phyloP scores from a whole-genome alignment of 2,113 vertebrate genomes.

The Phoxinus phoxinus region DNA sequence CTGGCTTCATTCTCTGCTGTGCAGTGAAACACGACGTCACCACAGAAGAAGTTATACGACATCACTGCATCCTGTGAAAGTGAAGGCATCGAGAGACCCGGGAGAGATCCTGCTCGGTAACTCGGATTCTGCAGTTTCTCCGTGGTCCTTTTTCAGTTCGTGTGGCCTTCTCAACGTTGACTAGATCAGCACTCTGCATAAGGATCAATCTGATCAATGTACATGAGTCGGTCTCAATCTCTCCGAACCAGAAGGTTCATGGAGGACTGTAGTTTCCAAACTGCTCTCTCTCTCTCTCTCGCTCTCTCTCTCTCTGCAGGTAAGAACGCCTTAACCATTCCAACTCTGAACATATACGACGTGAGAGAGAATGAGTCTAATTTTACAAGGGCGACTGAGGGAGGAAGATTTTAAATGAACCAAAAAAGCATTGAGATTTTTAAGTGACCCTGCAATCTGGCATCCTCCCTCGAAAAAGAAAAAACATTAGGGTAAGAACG shows the following conservation, averaged over 20 bases:
- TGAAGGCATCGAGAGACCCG: constrained; percentile 49
- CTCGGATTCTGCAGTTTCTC: background rate
- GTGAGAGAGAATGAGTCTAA: constrained; percentile 40
- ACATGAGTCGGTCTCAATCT: constrained; percentile 44
- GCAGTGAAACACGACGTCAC: constrained; percentile 56
- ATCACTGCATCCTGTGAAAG: constrained; percentile 66
- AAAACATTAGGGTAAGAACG: constrained; percentile 44
- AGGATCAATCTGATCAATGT: constrained; percentile 45
- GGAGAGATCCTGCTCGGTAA: constrained; percentile 12
- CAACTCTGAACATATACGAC: constrained; percentile 12
- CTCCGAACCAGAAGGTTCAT: constrained; percentile 32
- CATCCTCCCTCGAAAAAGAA: constrained; percentile 52
- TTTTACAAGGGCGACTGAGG: constrained; percentile 47
- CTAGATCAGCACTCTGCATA: constrained; percentile 48
- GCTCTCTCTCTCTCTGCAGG: background rate
- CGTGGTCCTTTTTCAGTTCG: background rate
- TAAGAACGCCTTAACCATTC: constrained; percentile 21
- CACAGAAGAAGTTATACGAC: constrained; percentile 54
- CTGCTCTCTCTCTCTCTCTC: background rate
- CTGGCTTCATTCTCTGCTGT: constrained; percentile 44
- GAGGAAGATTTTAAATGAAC: constrained; percentile 40
- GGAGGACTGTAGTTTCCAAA: constrained; percentile 31
- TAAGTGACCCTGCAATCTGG: constrained; percentile 55
- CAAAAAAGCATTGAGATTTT: constrained; percentile 35
- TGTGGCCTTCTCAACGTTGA: constrained; percentile 41